A percentile compares a stretch with the other conserved stretches of the same genome.
phyloP scores from a whole-genome alignment of 1,140 invertebrate genomes.

The Brachionus koreanus region DNA sequence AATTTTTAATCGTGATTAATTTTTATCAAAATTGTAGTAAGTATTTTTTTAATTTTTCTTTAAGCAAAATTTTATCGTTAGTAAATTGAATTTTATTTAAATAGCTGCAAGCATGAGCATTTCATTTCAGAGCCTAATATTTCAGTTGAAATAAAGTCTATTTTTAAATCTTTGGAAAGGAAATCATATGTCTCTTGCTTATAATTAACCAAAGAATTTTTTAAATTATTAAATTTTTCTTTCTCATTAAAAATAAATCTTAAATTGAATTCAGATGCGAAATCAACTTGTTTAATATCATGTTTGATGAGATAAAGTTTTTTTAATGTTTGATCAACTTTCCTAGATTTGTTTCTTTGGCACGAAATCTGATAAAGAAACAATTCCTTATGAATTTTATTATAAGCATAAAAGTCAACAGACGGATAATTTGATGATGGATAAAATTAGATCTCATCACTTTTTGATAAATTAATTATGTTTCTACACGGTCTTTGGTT shows the following conservation, averaged over 20 bases:
- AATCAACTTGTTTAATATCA: not conserved
- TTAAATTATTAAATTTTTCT: not conserved
- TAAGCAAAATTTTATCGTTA: no score
- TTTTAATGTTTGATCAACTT: not conserved
- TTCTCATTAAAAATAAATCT: not conserved
- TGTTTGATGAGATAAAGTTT: not conserved
- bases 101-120: not conserved
- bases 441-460: not conserved
- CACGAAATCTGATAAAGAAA: not conserved
- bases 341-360: not conserved
- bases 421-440: not conserved
- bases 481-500: not conserved
- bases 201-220: not conserved
- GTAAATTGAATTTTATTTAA: not conserved
- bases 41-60: no score
- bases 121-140: not conserved
- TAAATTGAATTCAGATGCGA: not conserved
- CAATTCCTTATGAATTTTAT: not conserved
- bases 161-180: not conserved
- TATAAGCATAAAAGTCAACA: not conserved
- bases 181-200: not conserved
- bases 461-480: not conserved
- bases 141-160: not conserved
- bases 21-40: not conserved
- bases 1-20: not conserved